A percentile compares a stretch with the other conserved stretches of the same genome.
Conservation (phyloP, 2,113 vertebrate species). For the Syngnathoides biaculeatus region DNA sequence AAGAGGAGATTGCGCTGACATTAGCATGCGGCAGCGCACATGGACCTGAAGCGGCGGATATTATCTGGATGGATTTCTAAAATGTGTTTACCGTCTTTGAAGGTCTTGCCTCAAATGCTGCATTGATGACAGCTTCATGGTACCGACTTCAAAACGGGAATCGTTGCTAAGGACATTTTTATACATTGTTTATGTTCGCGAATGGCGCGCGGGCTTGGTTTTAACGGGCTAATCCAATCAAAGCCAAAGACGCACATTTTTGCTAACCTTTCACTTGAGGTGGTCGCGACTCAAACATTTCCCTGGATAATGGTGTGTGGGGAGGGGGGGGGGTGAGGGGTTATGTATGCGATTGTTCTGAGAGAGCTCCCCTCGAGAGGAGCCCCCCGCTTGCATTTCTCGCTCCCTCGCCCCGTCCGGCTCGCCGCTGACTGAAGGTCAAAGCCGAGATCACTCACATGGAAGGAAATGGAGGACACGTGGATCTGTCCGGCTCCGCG, state of each 20-base stretch:
- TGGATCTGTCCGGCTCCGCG: conserved; percentile 28
- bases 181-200: conserved; percentile 26
- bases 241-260: conserved; percentile 22
- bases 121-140: conserved; percentile 52
- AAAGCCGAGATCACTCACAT: conserved; percentile 26
- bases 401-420: conserved; percentile 23
- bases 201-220: background rate
- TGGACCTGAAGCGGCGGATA: conserved; percentile 47
- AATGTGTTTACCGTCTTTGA: conserved; percentile 69
- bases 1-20: conserved; percentile 64
- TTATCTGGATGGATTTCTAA: conserved; percentile 62
- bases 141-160: conserved; percentile 53
- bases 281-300: conserved; percentile 35
- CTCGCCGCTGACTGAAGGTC: conserved; percentile 51
- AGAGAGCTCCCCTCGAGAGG: conserved; percentile 47
- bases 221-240: background rate
- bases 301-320: conserved; percentile 17
- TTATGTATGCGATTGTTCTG: conserved; percentile 50
- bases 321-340: conserved; percentile 41
- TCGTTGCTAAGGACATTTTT: conserved; percentile 61
- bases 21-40: conserved; percentile 66
- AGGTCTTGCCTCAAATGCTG: conserved; percentile 60
- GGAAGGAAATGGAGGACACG: conserved; percentile 28
- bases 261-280: conserved; percentile 33
- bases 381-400: conserved; percentile 24